Conservation (phyloP, 2,797 vertebrate species). For the Aulostomus chinensis region DNA sequence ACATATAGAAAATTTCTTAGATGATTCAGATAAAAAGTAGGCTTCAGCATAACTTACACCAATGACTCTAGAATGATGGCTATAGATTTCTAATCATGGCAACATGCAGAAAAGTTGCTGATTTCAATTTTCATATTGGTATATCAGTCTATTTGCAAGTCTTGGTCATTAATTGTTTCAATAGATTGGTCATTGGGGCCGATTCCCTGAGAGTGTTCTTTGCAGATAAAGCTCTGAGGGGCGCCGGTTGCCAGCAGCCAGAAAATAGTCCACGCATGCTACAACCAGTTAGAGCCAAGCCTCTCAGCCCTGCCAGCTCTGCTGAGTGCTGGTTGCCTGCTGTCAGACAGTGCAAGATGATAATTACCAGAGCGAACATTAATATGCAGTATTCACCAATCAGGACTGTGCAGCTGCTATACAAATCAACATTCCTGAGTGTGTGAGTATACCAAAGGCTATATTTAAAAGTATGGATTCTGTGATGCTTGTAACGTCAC, state of each 20-base stretch:
- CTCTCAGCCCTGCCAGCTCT: slow-evolving; percentile 43
- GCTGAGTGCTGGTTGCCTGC: slow-evolving; percentile 22
- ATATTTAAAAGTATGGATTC: slow-evolving; percentile 20
- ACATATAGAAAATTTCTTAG: too few species aligned
- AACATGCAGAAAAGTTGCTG: neutral
- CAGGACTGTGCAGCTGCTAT: slow-evolving; percentile 27
- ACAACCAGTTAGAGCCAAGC: slow-evolving; percentile 40
- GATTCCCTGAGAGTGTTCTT: slow-evolving; percentile 47
- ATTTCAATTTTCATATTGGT: slow-evolving; percentile 7
- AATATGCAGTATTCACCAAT: slow-evolving; percentile 47
- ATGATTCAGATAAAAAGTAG: too few species aligned
- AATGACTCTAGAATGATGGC: too few species aligned
- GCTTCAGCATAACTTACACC: too few species aligned
- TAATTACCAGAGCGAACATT: slow-evolving; percentile 38
- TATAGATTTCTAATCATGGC: too few species aligned
- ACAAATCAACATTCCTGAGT: slow-evolving; percentile 33
- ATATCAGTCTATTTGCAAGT: slow-evolving; percentile 33
- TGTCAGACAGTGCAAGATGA: slow-evolving; percentile 43
- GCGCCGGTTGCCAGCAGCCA: slow-evolving; percentile 40
- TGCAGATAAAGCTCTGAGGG: slow-evolving; percentile 60
- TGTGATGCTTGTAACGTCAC: neutral
- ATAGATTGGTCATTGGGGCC: slow-evolving; percentile 34
- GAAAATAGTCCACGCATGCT: slow-evolving; percentile 42
- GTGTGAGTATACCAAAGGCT: slow-evolving; percentile 3
- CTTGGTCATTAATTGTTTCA: slow-evolving; percentile 29